Evolutionary conservation across 2,888 invertebrate genomes (phyloP).

Genomic region (Noctuana brunneofusca): DNA sequence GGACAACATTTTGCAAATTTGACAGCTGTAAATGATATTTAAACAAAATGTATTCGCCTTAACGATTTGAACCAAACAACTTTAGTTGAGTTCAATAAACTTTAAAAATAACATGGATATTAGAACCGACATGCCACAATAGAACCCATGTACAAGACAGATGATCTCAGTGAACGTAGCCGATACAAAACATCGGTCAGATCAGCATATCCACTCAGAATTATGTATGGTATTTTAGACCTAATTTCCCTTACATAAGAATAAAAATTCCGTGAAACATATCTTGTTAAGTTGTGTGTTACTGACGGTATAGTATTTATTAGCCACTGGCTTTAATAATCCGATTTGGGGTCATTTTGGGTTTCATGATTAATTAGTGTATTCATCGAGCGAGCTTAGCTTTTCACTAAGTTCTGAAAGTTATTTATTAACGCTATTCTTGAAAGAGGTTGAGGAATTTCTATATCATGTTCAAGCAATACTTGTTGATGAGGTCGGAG

Average conservation of each 20-base stretch:
- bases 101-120: constrained; percentile 43
- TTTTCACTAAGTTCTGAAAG: constrained; percentile 39
- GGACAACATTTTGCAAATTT: constrained; percentile 34
- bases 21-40: constrained; percentile 10
- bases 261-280: constrained; percentile 6
- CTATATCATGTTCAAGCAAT: constrained; percentile 23
- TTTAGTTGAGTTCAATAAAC: constrained; percentile 43
- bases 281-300: constrained; percentile 18
- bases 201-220: constrained; percentile 16
- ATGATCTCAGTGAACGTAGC: constrained; percentile 46
- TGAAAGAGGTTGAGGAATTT: constrained; percentile 25
- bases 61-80: constrained; percentile 34
- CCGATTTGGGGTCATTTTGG: constrained; percentile 56
- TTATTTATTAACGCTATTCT: constrained; percentile 41
- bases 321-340: constrained; percentile 57
- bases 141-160: constrained; percentile 48
- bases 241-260: constrained; percentile 8
- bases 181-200: constrained; percentile 37
- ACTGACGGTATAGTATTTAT: constrained; percentile 46
- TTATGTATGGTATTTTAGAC: constrained; percentile 35
- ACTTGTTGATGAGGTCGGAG: not conserved
- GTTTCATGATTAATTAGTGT: constrained; percentile 60
- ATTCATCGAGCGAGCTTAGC: constrained; percentile 36
- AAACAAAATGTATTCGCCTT: constrained; percentile 35
- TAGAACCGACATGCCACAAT: constrained; percentile 45